Evolutionary conservation across 2,113 vertebrate genomes (phyloP).

Genomic region (Ia io): DNA sequence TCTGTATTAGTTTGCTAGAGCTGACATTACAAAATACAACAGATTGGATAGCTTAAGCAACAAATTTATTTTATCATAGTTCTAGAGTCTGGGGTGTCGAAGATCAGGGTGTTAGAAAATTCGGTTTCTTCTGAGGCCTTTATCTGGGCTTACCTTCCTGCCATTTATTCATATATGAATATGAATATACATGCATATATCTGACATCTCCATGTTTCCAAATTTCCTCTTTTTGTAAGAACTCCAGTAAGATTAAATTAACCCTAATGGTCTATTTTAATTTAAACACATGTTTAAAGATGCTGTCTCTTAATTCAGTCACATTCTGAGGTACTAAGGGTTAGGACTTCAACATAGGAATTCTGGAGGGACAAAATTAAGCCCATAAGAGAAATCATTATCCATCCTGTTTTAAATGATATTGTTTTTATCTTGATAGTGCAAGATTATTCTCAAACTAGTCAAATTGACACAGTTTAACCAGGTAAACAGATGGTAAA

Average conservation of each 20-base stretch:
- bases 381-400: background rate
- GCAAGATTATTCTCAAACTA: background rate
- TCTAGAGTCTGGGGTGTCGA: background rate
- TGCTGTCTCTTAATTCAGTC: background rate
- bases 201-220: background rate
- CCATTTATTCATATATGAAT: background rate
- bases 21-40: background rate
- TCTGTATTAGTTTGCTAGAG: background rate
- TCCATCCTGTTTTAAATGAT: background rate
- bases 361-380: background rate
- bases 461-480: background rate
- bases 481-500: background rate
- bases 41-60: background rate
- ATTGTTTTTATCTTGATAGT: background rate
- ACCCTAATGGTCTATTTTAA: background rate
- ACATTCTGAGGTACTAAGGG: background rate
- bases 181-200: accelerated
- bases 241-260: background rate
- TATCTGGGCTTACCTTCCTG: background rate
- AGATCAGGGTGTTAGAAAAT: background rate
- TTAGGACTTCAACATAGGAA: background rate
- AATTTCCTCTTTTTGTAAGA: background rate
- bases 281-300: background rate
- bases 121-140: background rate
- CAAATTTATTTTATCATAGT: background rate